Base-by-base conservation (phyloP, 2,888 invertebrate genomes). In the Cheilosia soror region DNA sequence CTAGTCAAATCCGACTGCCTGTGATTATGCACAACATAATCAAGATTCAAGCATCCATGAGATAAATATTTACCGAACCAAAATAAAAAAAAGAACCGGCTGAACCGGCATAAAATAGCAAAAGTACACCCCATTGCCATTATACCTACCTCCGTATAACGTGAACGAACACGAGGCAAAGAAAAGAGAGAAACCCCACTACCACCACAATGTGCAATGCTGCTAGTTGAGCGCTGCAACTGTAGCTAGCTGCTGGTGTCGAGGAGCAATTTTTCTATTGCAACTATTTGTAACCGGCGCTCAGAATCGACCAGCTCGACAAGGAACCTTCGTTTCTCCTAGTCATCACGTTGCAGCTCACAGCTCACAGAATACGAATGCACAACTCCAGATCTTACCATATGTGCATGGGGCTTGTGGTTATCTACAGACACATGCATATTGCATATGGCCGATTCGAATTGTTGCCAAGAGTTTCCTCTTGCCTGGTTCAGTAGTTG, bases 201-300 rank as follows among this genome's bases (percentile, higher is more conserved):
- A 65, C 65, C 33, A 53, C 27, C n/a, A 15, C 7, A n/a, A 9
- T 29, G 6, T 15, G 7, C 33, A 9, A 3, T 9, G 31, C 9
- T 7, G 33, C 2, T 37, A 37, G 37, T 37, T 37, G 3, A 20
- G 47, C 5, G 15, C 27, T 27, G 40, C 25, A 25, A 25, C 44
- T 69, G n/a, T n/a, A 69, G 29, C 29, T 29, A 31, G 15, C 29
- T 27, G 44, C 9, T 31, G 65, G 53, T 37, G 47, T 73, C 89
- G 89, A 25, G 49, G 73, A 62, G 57, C 42, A 79, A 89, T 91
- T 91, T 91, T 91, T 89, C 91, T 91, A 91, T 91, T 90, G 90
- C 90, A 90, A 90, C 91, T 91, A 91, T 91, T 91, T 89, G 88
- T 87, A 91, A 88, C 91, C 89, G 91, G 91, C 90, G 90, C 88